These are phyloP conservation scores for fruit fly (Drosophila melanogaster) DNA, from an alignment of 1,140 invertebrate species.

Conservation along the genomic window Release_6_plus_ISO1_MT NT_033777.3:23886001-23886500, in stretches of 20 bases:
- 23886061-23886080: slow-evolving; percentile 64
- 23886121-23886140: slow-evolving; percentile 5
- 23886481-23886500: background rate
- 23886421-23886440: too few species aligned
- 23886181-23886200: slow-evolving; percentile 2
- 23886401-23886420: too few species aligned
- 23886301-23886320: slow-evolving; percentile 15
- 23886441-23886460: too few species aligned
- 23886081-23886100: slow-evolving; percentile 81
- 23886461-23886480: background rate
- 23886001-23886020: slow-evolving; percentile 41
- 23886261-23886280: slow-evolving; percentile 40
- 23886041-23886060: slow-evolving; percentile 18
- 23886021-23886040: slow-evolving; percentile 35
- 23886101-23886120: slow-evolving; percentile 59
- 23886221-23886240: slow-evolving; percentile 74
- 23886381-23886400: too few species aligned
- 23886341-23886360: background rate
- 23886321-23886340: slow-evolving; percentile 1
- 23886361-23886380: too few species aligned
- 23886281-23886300: slow-evolving; percentile 46
- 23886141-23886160: slow-evolving; percentile 37
- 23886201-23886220: slow-evolving; percentile 22
- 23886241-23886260: slow-evolving; percentile 74
- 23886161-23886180: slow-evolving; percentile 21